Evolutionary conservation across 1,140 invertebrate genomes (phyloP), one percentile per base, ranked within the genome.

Genomic region (Meloidogyne hapla): DNA sequence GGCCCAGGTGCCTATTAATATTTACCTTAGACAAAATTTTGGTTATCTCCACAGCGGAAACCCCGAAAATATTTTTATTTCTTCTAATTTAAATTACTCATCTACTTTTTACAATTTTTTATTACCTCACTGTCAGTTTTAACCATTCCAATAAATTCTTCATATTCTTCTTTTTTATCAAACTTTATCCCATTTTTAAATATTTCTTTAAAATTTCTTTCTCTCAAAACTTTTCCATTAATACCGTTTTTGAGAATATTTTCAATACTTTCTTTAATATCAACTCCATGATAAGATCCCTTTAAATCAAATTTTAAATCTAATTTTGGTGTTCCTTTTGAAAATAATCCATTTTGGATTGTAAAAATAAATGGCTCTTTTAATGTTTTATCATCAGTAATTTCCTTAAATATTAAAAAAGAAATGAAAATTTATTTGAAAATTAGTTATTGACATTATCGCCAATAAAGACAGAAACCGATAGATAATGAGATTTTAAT

Each of bases 271-370:
- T 8, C 18, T 21, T 48, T 42, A 12, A 42, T 5, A 12, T 42
- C 18, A 48, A 56, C 48, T 56, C n/a, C 48, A n/a, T 18, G 48
- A 6, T 4, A 56, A n/a, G 48, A 56, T n/a, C 48, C 48, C n/a
- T 56, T 56, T n/a, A 56, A 56, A n/a, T 56, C 48, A 56, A 56
- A 56, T n/a, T 56, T 56, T 56, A 56, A 56, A 56, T 56, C 18
- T n/a, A 56, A 56, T n/a, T 56, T 56, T n/a, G 48, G 48, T 56
- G 6, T 56, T 56, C 48, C 48, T n/a, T 9, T n/a, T 15, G 48
- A 18, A 21, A 56, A 56, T 0, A 56, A 18, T n/a, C 48, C 48
- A 56, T 56, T 56, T 56, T 56, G 48, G n/a, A 56, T n/a, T 56
- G 48, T 56, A n/a, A 56, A 56, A n/a, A 56, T 56, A 8, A 21